These are phyloP conservation scores for Chrysaora quinquecirrha DNA, from an alignment of 30 jellyfish, hydroid and myxozoan species.

Conservation along the genomic window DNA sequence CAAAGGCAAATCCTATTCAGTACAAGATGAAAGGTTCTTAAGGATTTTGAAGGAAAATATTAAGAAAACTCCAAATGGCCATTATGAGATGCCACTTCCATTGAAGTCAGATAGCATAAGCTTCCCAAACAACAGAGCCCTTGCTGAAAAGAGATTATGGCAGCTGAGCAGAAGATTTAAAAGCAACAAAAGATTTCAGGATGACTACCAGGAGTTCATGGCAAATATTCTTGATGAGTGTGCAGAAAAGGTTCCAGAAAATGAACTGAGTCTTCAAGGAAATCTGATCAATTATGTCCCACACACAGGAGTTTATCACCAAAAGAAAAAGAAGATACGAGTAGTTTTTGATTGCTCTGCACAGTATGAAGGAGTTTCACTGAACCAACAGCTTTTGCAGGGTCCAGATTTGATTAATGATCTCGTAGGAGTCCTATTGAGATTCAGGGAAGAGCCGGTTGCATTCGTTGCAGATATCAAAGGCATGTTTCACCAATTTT, in stretches of 20 bases:
- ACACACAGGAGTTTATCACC: constrained; percentile 45
- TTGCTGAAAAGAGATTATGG: constrained; percentile 43
- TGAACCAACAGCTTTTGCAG: constrained; percentile 26
- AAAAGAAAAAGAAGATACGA: constrained; percentile 44
- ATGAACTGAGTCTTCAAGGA: constrained; percentile 25
- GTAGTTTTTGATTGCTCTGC: constrained; percentile 44
- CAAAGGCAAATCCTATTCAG: constrained; percentile 22
- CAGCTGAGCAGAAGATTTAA: constrained; percentile 35
- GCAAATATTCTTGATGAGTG: constrained; percentile 14
- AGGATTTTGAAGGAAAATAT: constrained; percentile 13
- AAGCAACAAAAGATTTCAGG: constrained; percentile 21
- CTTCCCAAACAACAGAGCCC: constrained; percentile 28
- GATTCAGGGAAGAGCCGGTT: too few relatives aligned
- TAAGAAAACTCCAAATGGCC: constrained; percentile 4
- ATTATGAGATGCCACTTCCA: constrained; percentile 38
- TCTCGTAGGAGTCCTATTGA: too few relatives aligned
- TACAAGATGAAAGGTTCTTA: constrained; percentile 27
- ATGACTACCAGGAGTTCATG: constrained; percentile 32
- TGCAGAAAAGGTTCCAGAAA: constrained; percentile 23
- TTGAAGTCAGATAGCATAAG: not conserved
- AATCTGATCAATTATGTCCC: constrained; percentile 35
- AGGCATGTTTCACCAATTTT: too few relatives aligned
- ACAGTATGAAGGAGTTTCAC: constrained; percentile 31
- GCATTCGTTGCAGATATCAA: too few relatives aligned
- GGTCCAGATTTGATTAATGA: too few relatives aligned